Percentiles rank a stretch among this genome's conserved stretches.
These are phyloP conservation scores for Hippolais icterina DNA, from an alignment of 2,113 vertebrate species.

Conservation along the genomic window DNA sequence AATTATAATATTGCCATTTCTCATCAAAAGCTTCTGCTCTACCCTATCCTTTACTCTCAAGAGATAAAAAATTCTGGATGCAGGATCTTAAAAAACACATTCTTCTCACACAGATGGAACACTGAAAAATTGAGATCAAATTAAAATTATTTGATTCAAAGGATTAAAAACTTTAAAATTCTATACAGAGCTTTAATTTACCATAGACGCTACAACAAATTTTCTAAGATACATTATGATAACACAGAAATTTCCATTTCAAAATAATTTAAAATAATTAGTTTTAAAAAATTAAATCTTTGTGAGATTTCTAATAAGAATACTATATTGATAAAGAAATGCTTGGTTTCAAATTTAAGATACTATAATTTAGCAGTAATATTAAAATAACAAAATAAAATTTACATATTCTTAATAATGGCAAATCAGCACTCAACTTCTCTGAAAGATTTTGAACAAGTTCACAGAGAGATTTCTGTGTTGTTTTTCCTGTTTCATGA, in stretches of 20 bases:
- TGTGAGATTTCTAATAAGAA: neutral
- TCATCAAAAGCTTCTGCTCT: neutral
- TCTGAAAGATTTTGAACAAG: neutral
- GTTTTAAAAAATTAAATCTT: neutral
- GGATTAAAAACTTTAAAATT: neutral
- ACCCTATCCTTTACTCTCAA: neutral
- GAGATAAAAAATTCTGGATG: neutral
- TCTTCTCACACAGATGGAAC: neutral
- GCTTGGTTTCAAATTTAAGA: slow-evolving; percentile 21
- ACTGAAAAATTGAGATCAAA: neutral
- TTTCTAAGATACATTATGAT: slow-evolving; percentile 2
- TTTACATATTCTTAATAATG: neutral
- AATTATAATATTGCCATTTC: neutral
- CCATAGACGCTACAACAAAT: neutral
- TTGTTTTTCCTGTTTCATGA: neutral
- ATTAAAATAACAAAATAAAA: slow-evolving; percentile 33
- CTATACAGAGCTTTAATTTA: slow-evolving; percentile 15
- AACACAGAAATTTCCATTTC: neutral
- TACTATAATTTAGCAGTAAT: slow-evolving; percentile 4
- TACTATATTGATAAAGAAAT: neutral
- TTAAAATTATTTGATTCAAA: neutral
- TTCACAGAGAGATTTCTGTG: neutral
- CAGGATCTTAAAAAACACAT: neutral
- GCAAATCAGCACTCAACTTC: neutral
- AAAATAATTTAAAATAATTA: neutral